These are phyloP conservation scores for Caenorhabditis brenneri DNA, from an alignment of 1,140 invertebrate genomes.

Conservation along the genomic window DNA sequence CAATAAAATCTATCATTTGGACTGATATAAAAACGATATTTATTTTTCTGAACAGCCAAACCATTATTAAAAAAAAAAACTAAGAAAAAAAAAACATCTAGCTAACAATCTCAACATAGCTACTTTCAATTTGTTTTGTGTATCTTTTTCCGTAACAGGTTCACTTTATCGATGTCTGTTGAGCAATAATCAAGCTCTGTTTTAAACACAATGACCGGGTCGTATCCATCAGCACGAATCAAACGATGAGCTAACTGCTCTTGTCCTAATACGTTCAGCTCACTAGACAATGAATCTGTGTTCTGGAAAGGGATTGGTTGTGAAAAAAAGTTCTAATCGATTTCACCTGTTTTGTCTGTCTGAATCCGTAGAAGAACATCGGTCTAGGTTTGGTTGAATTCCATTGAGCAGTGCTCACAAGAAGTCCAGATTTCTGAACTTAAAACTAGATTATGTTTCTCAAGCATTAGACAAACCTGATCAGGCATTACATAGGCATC, in stretches of 20 bases:
- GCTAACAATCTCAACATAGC: background rate
- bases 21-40: too few relatives aligned
- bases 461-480: background rate
- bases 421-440: background rate
- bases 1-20: too few relatives aligned
- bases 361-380: slow-evolving; percentile 20
- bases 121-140: background rate
- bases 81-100: background rate
- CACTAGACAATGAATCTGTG: background rate
- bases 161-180: background rate
- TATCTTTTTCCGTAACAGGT: slow-evolving; percentile 10
- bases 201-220: slow-evolving; percentile 16
- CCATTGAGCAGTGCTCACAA: background rate
- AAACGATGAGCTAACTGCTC: slow-evolving; percentile 10
- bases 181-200: background rate
- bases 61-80: background rate
- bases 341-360: slow-evolving; percentile 30
- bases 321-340: background rate
- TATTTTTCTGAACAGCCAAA: too few relatives aligned
- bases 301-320: background rate
- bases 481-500: slow-evolving; percentile 22
- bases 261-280: background rate
- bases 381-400: background rate
- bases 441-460: background rate
- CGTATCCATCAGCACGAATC: background rate